phyloP scores from a whole-genome alignment of 2,113 vertebrate genomes.

The Heterocephalus glaber region DNA sequence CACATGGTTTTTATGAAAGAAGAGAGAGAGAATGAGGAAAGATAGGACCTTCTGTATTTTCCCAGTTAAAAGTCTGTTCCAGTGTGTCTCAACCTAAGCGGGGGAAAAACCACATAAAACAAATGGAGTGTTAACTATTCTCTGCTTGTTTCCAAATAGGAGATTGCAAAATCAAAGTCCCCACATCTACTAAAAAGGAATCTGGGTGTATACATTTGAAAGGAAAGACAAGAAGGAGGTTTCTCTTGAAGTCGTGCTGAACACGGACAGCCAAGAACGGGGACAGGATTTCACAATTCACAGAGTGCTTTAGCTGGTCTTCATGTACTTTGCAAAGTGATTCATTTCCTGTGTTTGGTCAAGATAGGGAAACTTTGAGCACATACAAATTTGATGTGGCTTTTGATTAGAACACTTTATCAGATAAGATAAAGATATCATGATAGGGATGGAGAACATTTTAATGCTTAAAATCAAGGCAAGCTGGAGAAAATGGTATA shows the following conservation, averaged over 20 bases:
- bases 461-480: constrained; percentile 35
- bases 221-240: constrained; percentile 55
- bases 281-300: constrained; percentile 63
- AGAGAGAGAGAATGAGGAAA: neutral
- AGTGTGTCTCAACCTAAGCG: neutral
- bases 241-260: constrained; percentile 61
- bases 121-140: constrained; percentile 56
- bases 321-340: constrained; percentile 49
- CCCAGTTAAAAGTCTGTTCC: neutral
- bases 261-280: constrained; percentile 33
- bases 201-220: constrained; percentile 42
- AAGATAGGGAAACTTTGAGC: constrained; percentile 70
- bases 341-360: constrained; percentile 79
- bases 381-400: constrained; percentile 56
- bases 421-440: constrained; percentile 63
- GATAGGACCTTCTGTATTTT: neutral
- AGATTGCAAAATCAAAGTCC: constrained; percentile 63
- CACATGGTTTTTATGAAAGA: neutral
- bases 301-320: constrained; percentile 69
- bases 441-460: constrained; percentile 42
- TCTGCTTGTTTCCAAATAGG: constrained; percentile 35
- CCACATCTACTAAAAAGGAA: constrained; percentile 21
- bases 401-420: constrained; percentile 68
- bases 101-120: constrained; percentile 31
- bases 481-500: neutral